Evolutionary conservation across 2,797 vertebrate species (phyloP).

Genomic region (Loriculus beryllinus): DNA sequence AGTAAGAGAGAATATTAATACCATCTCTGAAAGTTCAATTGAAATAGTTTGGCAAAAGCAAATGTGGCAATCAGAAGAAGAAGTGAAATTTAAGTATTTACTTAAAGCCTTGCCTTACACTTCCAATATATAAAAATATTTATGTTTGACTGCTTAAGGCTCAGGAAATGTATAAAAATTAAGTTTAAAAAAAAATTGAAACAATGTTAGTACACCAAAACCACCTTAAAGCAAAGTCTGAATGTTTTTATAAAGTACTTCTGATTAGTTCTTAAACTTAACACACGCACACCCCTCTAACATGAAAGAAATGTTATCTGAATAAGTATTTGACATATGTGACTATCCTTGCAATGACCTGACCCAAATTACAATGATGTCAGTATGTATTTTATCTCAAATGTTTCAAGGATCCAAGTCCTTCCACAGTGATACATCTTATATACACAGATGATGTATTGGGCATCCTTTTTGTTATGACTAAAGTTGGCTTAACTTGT

Average conservation of each 20-base stretch:
- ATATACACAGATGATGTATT: neutral
- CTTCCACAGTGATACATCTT: neutral
- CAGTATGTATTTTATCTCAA: neutral
- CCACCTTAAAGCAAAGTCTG: neutral
- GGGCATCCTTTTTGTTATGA: neutral
- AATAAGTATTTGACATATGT: neutral
- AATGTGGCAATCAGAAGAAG: neutral
- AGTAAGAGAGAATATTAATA: neutral
- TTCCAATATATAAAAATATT: neutral
- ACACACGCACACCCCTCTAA: accelerated
- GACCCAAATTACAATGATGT: neutral
- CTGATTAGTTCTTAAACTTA: neutral
- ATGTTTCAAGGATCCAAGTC: neutral
- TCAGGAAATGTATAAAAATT: neutral
- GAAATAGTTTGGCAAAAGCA: neutral
- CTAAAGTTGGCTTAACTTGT: neutral
- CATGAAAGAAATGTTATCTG: neutral
- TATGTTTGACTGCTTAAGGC: neutral
- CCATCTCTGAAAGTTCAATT: neutral
- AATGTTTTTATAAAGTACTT: neutral
- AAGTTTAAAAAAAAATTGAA: neutral
- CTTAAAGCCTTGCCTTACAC: neutral
- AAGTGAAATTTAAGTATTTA: neutral
- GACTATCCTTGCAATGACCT: neutral
- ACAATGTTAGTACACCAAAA: neutral